A percentile compares a stretch with the other conserved stretches of the same genome.
Evolutionary conservation across 2,113 vertebrate genomes (phyloP).

Genomic region (Ochotona curzoniae): DNA sequence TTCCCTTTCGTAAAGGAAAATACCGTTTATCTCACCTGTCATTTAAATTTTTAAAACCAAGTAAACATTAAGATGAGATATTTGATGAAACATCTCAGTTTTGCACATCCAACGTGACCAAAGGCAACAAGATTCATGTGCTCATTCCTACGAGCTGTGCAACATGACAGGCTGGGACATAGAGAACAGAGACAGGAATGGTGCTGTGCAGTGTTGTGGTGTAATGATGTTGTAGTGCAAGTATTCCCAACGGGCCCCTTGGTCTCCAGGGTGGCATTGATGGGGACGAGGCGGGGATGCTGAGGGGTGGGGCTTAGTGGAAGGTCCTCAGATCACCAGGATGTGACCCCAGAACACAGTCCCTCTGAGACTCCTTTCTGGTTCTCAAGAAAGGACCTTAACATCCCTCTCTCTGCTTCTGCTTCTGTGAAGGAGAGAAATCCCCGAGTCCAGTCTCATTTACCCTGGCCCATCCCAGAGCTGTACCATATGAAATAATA

Average conservation of each 20-base stretch:
- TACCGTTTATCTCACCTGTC: not conserved
- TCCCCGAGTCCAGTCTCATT: not conserved
- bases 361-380: too few relatives aligned
- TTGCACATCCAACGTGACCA: not conserved
- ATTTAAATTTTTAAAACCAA: conserved; percentile 11
- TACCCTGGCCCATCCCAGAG: not conserved
- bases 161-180: not conserved
- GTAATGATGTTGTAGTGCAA: too few relatives aligned
- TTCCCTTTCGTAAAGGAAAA: not conserved
- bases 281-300: too few relatives aligned
- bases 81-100: not conserved
- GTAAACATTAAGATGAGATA: not conserved
- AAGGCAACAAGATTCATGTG: not conserved
- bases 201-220: too few relatives aligned
- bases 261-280: too few relatives aligned
- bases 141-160: not conserved
- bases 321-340: too few relatives aligned
- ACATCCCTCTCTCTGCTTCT: too few relatives aligned
- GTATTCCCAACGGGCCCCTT: too few relatives aligned
- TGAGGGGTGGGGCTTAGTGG: too few relatives aligned
- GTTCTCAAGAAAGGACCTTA: too few relatives aligned
- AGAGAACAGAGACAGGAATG: too few relatives aligned
- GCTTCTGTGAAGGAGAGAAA: not conserved
- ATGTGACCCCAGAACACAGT: too few relatives aligned
- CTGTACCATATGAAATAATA: not conserved